Evolutionary conservation across 2,888 invertebrate genomes (phyloP), one percentile per base, ranked within the genome.

Genomic region (Agriopis aurantiaria): DNA sequence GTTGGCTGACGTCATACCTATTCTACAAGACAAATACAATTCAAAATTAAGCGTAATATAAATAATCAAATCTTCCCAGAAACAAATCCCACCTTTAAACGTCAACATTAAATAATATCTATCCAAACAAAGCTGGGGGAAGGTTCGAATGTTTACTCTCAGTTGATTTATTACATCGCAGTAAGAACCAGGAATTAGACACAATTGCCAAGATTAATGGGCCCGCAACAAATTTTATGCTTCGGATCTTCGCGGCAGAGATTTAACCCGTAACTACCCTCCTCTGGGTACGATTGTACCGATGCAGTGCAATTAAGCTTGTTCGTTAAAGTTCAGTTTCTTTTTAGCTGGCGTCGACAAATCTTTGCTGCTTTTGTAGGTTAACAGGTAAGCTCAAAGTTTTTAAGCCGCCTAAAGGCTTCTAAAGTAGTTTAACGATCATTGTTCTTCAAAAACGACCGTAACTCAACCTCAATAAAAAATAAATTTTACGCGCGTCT

Each of bases 161-260:
- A 79, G 82, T 86, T 90, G 89, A 90, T 90, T 90, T 90, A 90
- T 90, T 87, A 86, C 82, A 79, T 78, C 82, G 81, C 81, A 85
- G 86, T 84, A 87, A 88, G 87, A 83, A 83, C 80, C 81, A 81
- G 84, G 88, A 88, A 90, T 90, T 88, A 89, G 88, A 87, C 86
- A 90, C 88, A 89, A 88, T 88, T 89, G 88, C 86, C 82, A 87
- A 88, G 91, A 91, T 91, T 89, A 90, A 91, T 89, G 88, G 81
- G 80, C 73, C 85, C 85, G 85, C 85, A 85, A 80, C 84, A 83
- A 86, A 85, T 90, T 89, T 87, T 85, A 87, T 85, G 86, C 85
- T 82, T 81, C 78, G 78, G 76, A 81, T 82, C 78, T 79, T 78
- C 73, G 73, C 64, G 53, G 69, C 78, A 77, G 78, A 85, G 86